Evolutionary conservation across 2,888 invertebrate species (phyloP).

Genomic region (Ennomos fuscantarius): DNA sequence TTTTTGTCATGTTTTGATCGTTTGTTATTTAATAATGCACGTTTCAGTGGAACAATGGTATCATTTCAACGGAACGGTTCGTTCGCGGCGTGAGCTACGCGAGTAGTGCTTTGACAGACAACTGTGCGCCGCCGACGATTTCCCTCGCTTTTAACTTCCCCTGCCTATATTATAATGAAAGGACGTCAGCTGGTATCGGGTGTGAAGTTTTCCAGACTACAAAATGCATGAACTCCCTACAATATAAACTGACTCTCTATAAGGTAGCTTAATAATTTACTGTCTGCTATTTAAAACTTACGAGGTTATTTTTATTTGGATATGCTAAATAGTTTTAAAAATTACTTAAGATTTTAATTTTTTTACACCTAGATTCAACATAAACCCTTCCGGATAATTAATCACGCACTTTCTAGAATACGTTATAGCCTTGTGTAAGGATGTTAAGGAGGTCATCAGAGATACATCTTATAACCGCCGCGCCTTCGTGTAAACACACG

Average conservation of each 20-base stretch:
- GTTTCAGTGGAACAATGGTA: constrained; percentile 23
- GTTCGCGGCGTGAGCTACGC: constrained; percentile 14
- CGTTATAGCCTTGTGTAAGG: constrained; percentile 16
- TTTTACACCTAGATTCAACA: constrained; percentile 10
- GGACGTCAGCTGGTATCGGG: constrained; percentile 69
- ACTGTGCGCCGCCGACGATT: constrained; percentile 61
- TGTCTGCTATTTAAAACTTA: not conserved
- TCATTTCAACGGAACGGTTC: constrained; percentile 14
- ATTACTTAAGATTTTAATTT: not conserved
- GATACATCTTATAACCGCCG: constrained; percentile 6
- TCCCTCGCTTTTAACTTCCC: constrained; percentile 73
- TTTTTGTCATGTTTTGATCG: constrained; percentile 34
- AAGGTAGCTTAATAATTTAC: not conserved
- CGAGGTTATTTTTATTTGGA: constrained; percentile 5
- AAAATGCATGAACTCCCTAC: constrained; percentile 42
- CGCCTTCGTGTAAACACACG: too few relatives aligned
- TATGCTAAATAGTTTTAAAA: constrained; percentile 1
- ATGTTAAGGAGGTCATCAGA: constrained; percentile 19
- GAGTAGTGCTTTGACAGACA: constrained; percentile 48
- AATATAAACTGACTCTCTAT: not conserved
- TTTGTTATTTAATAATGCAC: constrained; percentile 9
- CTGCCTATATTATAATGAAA: constrained; percentile 56
- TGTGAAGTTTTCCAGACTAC: constrained; percentile 63
- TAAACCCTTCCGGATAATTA: constrained; percentile 19
- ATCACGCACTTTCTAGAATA: constrained; percentile 23